A percentile compares a stretch with the other conserved stretches of the same genome.
phyloP scores from a whole-genome alignment of 2,888 invertebrate species.

The Drosophila pseudotalamancana region DNA sequence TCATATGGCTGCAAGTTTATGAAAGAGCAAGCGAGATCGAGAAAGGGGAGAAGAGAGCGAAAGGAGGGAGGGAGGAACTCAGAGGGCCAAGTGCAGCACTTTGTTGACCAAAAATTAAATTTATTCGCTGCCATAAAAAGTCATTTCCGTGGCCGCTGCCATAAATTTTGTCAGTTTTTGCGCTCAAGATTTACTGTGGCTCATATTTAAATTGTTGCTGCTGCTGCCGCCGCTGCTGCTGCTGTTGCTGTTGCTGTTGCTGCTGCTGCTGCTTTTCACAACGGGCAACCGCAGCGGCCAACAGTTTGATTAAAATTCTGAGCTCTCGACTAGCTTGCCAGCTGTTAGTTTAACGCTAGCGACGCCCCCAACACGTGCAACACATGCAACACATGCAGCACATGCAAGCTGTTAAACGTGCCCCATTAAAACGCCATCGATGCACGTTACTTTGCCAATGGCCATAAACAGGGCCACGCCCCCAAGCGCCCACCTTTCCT shows the following conservation, averaged over 20 bases:
- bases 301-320: conserved; percentile 68
- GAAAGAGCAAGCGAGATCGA: conserved; percentile 43
- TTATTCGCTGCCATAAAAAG: conserved; percentile 79
- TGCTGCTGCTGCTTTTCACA: conserved; percentile 37
- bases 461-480: conserved; percentile 50
- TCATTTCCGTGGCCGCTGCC: conserved; percentile 77
- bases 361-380: conserved; percentile 31
- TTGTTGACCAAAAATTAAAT: conserved; percentile 80
- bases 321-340: conserved; percentile 25
- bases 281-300: conserved; percentile 33
- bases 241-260: conserved; percentile 51
- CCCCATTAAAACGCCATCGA: conserved; percentile 65
- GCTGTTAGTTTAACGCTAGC: conserved; percentile 34
- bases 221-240: conserved; percentile 38
- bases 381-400: conserved; percentile 14
- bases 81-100: conserved; percentile 41
- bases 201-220: conserved; percentile 75
- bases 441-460: conserved; percentile 59
- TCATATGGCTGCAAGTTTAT: conserved; percentile 56
- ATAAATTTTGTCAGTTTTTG: conserved; percentile 76
- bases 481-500: not conserved
- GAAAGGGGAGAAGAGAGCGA: not conserved
- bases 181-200: conserved; percentile 72
- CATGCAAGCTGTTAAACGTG: conserved; percentile 52
- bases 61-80: not conserved